These are phyloP conservation scores for Helicoverpa armigera DNA, from an alignment of 1,140 invertebrate species.

Conservation along the genomic window DNA sequence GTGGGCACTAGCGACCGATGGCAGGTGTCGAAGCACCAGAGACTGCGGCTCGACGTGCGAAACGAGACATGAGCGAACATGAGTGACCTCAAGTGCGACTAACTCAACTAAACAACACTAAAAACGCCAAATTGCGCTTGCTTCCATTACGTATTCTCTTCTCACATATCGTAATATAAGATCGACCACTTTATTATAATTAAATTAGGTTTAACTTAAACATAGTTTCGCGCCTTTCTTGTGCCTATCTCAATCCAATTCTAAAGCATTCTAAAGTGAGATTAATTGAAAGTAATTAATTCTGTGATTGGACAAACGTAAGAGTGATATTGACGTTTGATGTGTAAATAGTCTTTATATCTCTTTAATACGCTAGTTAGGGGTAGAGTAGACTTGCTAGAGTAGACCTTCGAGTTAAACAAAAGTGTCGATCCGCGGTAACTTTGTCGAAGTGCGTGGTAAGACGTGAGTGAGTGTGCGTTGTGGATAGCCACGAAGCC, in stretches of 20 bases:
- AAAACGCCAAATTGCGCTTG: conserved; percentile 83
- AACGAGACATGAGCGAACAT: conserved; percentile 79
- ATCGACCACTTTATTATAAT: conserved; percentile 62
- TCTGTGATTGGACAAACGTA: conserved; percentile 76
- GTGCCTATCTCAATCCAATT: conserved; percentile 82
- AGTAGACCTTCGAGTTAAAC: conserved; percentile 55
- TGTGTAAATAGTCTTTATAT: conserved; percentile 56
- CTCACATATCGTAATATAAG: conserved; percentile 82
- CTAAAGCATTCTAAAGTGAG: conserved; percentile 76
- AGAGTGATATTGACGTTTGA: conserved; percentile 70
- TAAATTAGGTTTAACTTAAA: conserved; percentile 67
- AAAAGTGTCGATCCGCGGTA: conserved; percentile 39
- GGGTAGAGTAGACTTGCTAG: conserved; percentile 69
- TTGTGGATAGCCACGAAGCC: conserved; percentile 13
- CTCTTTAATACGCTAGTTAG: conserved; percentile 50
- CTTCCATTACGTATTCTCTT: conserved; percentile 80
- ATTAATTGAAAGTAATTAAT: conserved; percentile 69
- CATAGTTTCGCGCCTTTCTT: conserved; percentile 81
- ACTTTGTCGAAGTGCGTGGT: conserved; percentile 35
- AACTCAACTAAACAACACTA: conserved; percentile 47
- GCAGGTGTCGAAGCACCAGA: conserved; percentile 82
- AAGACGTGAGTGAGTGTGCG: conserved; percentile 34
- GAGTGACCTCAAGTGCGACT: conserved; percentile 42
- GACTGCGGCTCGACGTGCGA: conserved; percentile 82
- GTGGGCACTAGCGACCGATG: conserved; percentile 74